phyloP scores from a whole-genome alignment of 1,140 invertebrate genomes.

The Elymnias hypermnestra region DNA sequence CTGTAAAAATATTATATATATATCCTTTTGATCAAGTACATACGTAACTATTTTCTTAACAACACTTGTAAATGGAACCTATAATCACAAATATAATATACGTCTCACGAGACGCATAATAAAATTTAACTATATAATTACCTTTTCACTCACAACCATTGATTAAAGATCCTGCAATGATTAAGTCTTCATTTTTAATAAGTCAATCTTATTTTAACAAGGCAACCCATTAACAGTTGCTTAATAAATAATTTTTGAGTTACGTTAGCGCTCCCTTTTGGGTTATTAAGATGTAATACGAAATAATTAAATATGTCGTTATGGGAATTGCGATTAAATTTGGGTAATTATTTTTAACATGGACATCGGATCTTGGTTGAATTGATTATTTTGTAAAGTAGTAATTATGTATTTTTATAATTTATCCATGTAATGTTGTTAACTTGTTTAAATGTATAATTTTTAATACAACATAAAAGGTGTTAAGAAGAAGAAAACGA shows the following conservation, averaged over 20 bases:
- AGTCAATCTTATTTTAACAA: constrained; percentile 9
- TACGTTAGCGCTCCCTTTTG: not conserved
- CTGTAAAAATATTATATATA: no score
- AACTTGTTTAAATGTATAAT: not conserved
- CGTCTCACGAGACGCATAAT: not conserved
- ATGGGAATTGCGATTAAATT: not conserved
- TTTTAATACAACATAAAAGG: no score
- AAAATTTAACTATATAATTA: not conserved
- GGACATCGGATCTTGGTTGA: not conserved
- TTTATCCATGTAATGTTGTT: not conserved
- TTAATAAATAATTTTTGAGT: constrained; percentile 2
- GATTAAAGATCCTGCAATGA: constrained; percentile 4
- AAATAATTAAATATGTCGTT: constrained; percentile 10
- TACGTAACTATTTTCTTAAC: no score
- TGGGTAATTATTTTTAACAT: constrained; percentile 2
- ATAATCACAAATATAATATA: no score
- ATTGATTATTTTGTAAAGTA: not conserved
- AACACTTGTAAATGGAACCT: no score
- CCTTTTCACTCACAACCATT: not conserved
- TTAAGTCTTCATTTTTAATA: constrained; percentile 7
- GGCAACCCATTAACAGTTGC: constrained; percentile 5
- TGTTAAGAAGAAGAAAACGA: no score
- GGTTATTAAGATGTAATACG: not conserved
- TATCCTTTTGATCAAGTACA: no score
- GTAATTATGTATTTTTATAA: not conserved